Evolutionary conservation across 2,113 vertebrate species (phyloP), one percentile per base, ranked within the genome.

Genomic region (Colossoma macropomum): DNA sequence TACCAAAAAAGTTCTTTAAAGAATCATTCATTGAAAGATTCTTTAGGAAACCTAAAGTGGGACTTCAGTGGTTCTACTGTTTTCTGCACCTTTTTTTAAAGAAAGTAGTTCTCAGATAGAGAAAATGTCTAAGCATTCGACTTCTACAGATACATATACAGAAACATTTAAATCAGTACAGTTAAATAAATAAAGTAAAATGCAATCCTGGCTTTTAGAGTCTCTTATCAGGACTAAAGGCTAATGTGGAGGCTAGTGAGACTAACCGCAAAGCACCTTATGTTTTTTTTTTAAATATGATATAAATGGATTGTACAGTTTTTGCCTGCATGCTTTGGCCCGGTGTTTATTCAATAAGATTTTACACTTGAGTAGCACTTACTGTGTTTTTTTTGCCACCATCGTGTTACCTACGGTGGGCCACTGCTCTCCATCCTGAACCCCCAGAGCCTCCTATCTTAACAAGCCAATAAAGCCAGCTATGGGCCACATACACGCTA

Each of bases 261-360:
- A 86, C 90, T 83, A 89, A 91, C 93, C 87, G 88, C 86, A 90
- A 91, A 92, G 91, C 91, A 89, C 89, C 90, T 89, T 90, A 90
- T 88, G 84, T 89, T 78, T 77, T 52, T 62, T 27, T 89, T 78
- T 77, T 90, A 76, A n/a, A 86, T 88, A 81, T 84, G 82, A 89
- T 60, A 86, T 82, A 85, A 90, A 90, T 85, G 88, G 87, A 91
- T 90, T 86, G 83, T 86, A 84, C 65, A 48, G 72, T 79, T 78
- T 84, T 80, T 75, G 52, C 83, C 85, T 82, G 63, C 52, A 77
- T 81, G 89, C 86, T 88, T 86, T 85, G 84, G 76, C 69, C 73
- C 85, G 81, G 75, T 91, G 86, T 92, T 92, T 89, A 90, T 84
- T 83, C 77, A 89, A 88, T 85, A 87, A 28, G 75, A 92, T 91